Evolutionary conservation across 2,888 invertebrate genomes (phyloP).

Genomic region (Meandrusa payeni): DNA sequence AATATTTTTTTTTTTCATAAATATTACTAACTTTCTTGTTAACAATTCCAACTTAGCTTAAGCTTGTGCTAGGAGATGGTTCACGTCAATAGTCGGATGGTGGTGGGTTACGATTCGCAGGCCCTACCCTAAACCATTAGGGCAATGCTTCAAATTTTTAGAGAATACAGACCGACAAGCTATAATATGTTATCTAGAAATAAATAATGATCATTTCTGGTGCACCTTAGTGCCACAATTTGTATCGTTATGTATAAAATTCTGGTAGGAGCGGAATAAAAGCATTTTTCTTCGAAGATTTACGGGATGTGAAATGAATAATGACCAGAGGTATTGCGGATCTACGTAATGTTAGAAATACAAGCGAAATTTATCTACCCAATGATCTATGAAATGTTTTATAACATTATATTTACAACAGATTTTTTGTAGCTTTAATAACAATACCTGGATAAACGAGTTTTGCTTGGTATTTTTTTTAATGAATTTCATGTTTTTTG

Average conservation of each 20-base stretch:
- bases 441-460: no score
- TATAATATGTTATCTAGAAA: not conserved
- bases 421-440: slow-evolving; percentile 3
- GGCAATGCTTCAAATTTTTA: no score
- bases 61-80: no score
- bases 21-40: no score
- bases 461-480: no score
- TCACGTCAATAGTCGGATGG: no score
- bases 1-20: no score
- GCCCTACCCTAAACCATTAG: no score
- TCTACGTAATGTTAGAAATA: slow-evolving; percentile 18
- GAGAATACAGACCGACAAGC: not conserved
- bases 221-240: slow-evolving; percentile 10
- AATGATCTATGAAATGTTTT: slow-evolving; percentile 7
- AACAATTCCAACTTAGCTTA: no score
- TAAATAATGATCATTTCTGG: slow-evolving; percentile 2
- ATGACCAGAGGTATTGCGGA: slow-evolving; percentile 22
- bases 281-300: slow-evolving; percentile 24
- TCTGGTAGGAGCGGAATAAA: slow-evolving; percentile 20
- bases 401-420: not conserved
- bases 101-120: no score
- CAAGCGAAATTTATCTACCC: slow-evolving; percentile 10
- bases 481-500: no score
- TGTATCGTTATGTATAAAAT: slow-evolving; percentile 22
- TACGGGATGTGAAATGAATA: slow-evolving; percentile 24